These are phyloP conservation scores for Fragum sueziense DNA, from an alignment of 2,888 invertebrate species.

Conservation along the genomic window DNA sequence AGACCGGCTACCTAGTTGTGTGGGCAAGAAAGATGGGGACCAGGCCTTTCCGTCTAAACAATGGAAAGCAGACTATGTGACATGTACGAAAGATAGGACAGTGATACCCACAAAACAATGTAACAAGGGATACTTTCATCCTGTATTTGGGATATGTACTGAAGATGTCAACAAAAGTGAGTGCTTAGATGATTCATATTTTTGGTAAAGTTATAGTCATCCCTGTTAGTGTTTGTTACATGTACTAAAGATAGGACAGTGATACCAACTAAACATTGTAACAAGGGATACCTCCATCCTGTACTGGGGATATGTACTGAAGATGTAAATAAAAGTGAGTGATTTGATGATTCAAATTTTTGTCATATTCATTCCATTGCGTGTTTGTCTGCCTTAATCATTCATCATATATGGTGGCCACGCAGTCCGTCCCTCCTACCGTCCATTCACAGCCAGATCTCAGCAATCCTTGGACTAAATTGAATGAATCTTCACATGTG, in stretches of 20 bases:
- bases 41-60: slow-evolving; percentile 43
- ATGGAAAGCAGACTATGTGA: slow-evolving; percentile 49
- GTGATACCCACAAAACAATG: slow-evolving; percentile 59
- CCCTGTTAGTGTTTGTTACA: no score
- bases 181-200: no score
- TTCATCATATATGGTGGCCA: no score
- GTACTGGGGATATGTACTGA: slow-evolving; percentile 25
- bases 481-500: no score
- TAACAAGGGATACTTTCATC: slow-evolving; percentile 65
- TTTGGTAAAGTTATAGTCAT: no score
- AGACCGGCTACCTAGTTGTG: slow-evolving; percentile 60
- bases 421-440: no score
- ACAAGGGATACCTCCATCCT: slow-evolving; percentile 66
- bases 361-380: no score
- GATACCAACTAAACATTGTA: slow-evolving; percentile 58
- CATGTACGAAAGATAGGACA: slow-evolving; percentile 59
- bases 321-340: slow-evolving; percentile 35
- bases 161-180: slow-evolving; percentile 35
- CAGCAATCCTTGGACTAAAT: no score
- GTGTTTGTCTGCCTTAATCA: no score
- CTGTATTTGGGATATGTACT: slow-evolving; percentile 33
- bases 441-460: no score
- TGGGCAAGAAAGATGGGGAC: slow-evolving; percentile 54
- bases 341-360: no score
- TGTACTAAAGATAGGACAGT: slow-evolving; percentile 61